phyloP scores from a whole-genome alignment of 2,113 vertebrate species.

The Apteryx mantelli region DNA sequence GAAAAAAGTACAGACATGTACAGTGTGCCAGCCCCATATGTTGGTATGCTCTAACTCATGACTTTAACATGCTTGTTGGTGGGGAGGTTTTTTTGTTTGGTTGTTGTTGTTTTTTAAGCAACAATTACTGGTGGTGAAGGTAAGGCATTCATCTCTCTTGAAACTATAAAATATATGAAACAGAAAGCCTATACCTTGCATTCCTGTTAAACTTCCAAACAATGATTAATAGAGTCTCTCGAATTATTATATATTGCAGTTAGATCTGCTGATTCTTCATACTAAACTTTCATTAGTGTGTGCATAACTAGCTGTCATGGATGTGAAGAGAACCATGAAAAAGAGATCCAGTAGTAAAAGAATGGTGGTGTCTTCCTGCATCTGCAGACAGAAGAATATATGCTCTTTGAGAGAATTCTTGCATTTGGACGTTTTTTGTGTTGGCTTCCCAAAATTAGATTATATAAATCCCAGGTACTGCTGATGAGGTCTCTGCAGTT shows the following conservation, averaged over 20 bases:
- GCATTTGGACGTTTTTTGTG: not conserved
- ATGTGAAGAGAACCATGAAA: not conserved
- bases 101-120: not conserved
- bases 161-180: not conserved
- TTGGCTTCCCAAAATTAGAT: not conserved
- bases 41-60: not conserved
- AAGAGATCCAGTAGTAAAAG: not conserved
- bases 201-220: not conserved
- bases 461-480: not conserved
- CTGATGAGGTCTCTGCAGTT: not conserved
- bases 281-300: not conserved
- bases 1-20: not conserved
- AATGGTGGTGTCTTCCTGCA: not conserved
- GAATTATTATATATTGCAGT: not conserved
- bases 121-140: not conserved
- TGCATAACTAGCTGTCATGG: not conserved
- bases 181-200: not conserved
- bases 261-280: constrained; percentile 20
- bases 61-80: not conserved
- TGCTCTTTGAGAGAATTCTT: not conserved
- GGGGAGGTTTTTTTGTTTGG: not conserved
- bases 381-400: not conserved
- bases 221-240: not conserved
- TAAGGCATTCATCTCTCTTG: not conserved
- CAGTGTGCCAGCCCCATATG: not conserved